Evolutionary conservation across 2,113 vertebrate genomes (phyloP).

Genomic region (Halichoerus grypus): DNA sequence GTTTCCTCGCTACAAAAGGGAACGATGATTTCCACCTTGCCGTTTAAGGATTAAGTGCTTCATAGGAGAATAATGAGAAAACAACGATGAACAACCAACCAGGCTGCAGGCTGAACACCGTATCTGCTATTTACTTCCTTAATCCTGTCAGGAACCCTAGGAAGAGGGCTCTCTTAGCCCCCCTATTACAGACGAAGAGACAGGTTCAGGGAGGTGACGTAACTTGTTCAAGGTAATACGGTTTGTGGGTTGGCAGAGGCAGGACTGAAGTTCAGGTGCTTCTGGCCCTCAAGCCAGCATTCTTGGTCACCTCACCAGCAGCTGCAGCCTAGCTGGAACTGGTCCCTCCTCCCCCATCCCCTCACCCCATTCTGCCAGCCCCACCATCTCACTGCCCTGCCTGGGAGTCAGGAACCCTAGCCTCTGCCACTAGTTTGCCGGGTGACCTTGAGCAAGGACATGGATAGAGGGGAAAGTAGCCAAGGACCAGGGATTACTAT

Average conservation of each 20-base stretch:
- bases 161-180: neutral
- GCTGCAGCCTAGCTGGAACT: accelerated
- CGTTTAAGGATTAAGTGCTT: neutral
- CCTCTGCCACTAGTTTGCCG: neutral
- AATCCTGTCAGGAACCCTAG: neutral
- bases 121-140: neutral
- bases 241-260: neutral
- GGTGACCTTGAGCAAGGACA: neutral
- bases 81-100: neutral
- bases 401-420: neutral
- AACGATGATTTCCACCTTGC: neutral
- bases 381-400: neutral
- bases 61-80: neutral
- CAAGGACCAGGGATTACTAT: neutral
- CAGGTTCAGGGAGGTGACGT: neutral
- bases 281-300: neutral
- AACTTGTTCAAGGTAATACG: neutral
- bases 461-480: neutral
- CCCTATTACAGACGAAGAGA: neutral
- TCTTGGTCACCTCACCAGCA: neutral
- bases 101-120: neutral
- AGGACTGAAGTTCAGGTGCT: neutral
- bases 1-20: neutral
- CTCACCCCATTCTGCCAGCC: neutral
- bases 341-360: neutral